Evolutionary conservation across 2,797 vertebrate species (phyloP).

Genomic region (Xenops minutus): DNA sequence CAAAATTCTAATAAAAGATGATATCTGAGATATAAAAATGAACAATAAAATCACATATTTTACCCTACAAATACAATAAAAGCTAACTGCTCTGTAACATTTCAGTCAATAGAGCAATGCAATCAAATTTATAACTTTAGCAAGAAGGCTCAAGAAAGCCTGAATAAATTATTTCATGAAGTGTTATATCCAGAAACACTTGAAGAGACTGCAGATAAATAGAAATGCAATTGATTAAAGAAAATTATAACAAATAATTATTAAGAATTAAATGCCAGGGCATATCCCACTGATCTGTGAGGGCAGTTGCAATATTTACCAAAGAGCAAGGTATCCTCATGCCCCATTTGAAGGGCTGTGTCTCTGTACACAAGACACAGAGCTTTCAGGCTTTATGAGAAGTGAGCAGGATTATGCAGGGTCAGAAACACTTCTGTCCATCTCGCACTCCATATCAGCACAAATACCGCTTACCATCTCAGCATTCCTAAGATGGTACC

Average conservation of each 20-base stretch:
- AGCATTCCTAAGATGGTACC: background rate
- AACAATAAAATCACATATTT: slow-evolving; percentile 45
- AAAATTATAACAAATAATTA: background rate
- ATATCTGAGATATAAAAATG: slow-evolving; percentile 45
- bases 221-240: background rate
- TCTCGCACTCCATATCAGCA: background rate
- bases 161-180: background rate
- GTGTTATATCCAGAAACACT: background rate
- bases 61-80: slow-evolving; percentile 32
- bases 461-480: background rate
- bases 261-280: background rate
- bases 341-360: background rate
- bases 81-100: slow-evolving; percentile 35
- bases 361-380: background rate
- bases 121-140: slow-evolving; percentile 25
- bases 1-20: slow-evolving; percentile 35
- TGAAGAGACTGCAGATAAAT: background rate
- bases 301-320: background rate
- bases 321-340: background rate
- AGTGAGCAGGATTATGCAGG: background rate
- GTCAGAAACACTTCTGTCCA: background rate
- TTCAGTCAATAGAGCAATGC: slow-evolving; percentile 32
- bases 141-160: background rate
- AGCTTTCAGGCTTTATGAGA: accelerated
- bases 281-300: background rate